A percentile compares a stretch with the other conserved stretches of the same genome.
These are phyloP conservation scores for Terebella lapidaria DNA, from an alignment of 2,888 invertebrate species.

Conservation along the genomic window DNA sequence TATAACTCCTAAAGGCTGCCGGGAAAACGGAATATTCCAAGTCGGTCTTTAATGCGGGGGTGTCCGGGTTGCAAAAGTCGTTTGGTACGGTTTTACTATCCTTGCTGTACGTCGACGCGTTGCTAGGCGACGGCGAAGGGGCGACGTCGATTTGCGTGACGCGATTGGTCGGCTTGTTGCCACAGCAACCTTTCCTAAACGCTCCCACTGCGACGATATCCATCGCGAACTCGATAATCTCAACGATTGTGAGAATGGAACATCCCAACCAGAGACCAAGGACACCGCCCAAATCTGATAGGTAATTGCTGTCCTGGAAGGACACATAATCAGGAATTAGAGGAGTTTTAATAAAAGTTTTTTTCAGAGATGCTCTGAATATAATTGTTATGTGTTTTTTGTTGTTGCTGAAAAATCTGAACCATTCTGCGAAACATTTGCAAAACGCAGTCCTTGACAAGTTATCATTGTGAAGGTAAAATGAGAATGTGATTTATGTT, in stretches of 20 bases:
- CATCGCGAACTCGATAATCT: not conserved
- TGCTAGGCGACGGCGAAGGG: not conserved
- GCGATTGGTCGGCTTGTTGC: not conserved
- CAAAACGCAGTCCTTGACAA: too few relatives aligned
- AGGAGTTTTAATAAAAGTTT: not conserved
- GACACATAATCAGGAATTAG: not conserved
- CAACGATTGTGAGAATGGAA: not conserved
- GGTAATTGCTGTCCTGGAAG: conserved; percentile 1
- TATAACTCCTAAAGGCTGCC: not conserved
- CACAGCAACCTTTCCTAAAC: not conserved
- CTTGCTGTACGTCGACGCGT: not conserved
- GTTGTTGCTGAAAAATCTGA: too few relatives aligned
- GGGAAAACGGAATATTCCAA: not conserved
- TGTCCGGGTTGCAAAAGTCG: not conserved
- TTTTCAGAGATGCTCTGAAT: too few relatives aligned
- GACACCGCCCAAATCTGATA: not conserved
- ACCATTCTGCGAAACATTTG: too few relatives aligned
- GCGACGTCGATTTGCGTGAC: not conserved
- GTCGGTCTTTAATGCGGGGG: not conserved
- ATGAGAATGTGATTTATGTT: too few relatives aligned
- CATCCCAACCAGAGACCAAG: not conserved
- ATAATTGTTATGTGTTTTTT: too few relatives aligned
- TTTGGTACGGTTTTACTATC: not conserved
- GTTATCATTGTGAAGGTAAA: too few relatives aligned
- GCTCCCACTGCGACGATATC: not conserved